Evolutionary conservation across 2,797 vertebrate species (phyloP).

Genomic region (Fratercula arctica): DNA sequence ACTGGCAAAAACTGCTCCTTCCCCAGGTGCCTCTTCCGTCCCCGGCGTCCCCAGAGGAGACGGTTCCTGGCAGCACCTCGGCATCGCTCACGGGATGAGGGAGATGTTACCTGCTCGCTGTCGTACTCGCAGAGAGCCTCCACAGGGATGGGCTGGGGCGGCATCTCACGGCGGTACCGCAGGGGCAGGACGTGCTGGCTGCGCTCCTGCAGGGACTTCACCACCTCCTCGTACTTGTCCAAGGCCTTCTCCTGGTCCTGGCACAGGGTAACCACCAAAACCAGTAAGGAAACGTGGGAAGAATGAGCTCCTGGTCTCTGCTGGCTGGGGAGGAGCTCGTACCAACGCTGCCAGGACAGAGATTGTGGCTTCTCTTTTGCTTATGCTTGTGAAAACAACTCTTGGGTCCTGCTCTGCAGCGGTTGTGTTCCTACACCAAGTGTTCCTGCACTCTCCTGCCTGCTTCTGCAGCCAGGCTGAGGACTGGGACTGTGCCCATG

Average conservation of each 20-base stretch:
- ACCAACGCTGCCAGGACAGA: rapidly evolving
- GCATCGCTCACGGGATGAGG: rapidly evolving
- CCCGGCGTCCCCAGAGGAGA: rapidly evolving
- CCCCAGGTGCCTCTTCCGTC: not conserved
- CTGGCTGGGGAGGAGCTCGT: not conserved
- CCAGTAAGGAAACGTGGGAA: rapidly evolving
- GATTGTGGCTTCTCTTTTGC: rapidly evolving
- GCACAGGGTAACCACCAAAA: not conserved
- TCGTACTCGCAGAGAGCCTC: conserved; percentile 95
- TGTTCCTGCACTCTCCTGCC: not conserved
- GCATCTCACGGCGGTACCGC: conserved; percentile 81
- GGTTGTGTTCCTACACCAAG: not conserved
- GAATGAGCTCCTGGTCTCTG: rapidly evolving
- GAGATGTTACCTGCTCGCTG: conserved; percentile 81
- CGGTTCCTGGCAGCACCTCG: rapidly evolving
- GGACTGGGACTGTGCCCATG: rapidly evolving
- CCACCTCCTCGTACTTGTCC: conserved; percentile 86
- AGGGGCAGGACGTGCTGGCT: conserved; percentile 90
- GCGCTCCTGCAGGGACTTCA: conserved; percentile 85
- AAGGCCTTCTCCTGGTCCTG: conserved; percentile 94
- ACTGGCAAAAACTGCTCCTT: not conserved
- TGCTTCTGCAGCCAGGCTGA: not conserved
- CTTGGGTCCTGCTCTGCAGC: not conserved
- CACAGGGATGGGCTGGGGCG: conserved; percentile 85
- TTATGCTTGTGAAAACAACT: not conserved